These are phyloP conservation scores for Cirrhinus mrigala DNA, from an alignment of 2,797 vertebrate species.

Conservation along the genomic window DNA sequence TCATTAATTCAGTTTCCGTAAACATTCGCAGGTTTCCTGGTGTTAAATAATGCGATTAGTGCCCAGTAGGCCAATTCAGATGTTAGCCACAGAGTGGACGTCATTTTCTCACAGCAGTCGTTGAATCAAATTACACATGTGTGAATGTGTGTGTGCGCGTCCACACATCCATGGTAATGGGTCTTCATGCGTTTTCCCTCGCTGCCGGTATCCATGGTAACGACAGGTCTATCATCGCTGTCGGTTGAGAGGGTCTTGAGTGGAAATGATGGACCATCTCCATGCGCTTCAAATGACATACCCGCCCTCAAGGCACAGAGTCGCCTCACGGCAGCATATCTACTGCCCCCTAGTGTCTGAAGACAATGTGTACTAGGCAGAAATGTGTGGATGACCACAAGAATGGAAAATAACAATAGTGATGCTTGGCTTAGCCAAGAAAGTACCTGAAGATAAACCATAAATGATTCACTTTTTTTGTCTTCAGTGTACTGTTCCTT, in stretches of 20 bases:
- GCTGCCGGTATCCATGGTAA: constrained; percentile 81
- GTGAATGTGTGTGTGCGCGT: constrained; percentile 32
- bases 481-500: not conserved
- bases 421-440: not conserved
- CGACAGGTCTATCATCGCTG: constrained; percentile 77
- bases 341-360: constrained; percentile 47
- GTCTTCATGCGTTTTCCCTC: constrained; percentile 73
- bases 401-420: not conserved
- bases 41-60: constrained; percentile 31
- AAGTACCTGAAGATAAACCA: not conserved
- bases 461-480: not conserved
- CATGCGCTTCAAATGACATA: constrained; percentile 28
- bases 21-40: constrained; percentile 29
- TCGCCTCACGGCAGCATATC: not conserved
- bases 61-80: constrained; percentile 21
- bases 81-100: constrained; percentile 3
- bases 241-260: constrained; percentile 77
- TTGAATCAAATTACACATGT: constrained; percentile 13
- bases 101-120: constrained; percentile 25
- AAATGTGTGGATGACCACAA: not conserved
- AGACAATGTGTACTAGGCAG: not conserved
- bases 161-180: constrained; percentile 66
- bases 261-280: constrained; percentile 68
- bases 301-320: not conserved
- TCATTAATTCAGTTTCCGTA: constrained; percentile 19